Evolutionary conservation across 2,888 invertebrate genomes (phyloP).

Genomic region (Idaea biselata): DNA sequence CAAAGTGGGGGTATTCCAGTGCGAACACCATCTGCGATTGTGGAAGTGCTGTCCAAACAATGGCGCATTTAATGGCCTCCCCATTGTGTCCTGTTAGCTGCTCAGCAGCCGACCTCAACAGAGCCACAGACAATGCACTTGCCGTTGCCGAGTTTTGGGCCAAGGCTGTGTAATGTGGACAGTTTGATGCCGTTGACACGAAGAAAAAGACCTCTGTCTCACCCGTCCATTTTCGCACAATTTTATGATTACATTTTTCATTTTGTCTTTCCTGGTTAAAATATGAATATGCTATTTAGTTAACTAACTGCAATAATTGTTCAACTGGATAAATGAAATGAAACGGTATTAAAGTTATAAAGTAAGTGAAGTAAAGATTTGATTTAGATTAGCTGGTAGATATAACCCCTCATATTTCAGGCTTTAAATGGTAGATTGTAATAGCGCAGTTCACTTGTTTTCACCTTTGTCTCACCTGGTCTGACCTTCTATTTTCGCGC

Average conservation of each 20-base stretch:
- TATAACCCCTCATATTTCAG: background rate
- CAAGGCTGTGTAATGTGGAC: too few relatives aligned
- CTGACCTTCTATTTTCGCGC: background rate
- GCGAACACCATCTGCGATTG: too few relatives aligned
- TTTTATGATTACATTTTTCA: background rate
- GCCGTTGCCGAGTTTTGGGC: too few relatives aligned
- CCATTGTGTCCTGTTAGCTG: too few relatives aligned
- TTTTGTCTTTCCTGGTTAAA: background rate
- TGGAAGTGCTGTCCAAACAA: too few relatives aligned
- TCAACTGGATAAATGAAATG: slow-evolving; percentile 9
- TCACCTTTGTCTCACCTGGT: background rate
- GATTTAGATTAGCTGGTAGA: background rate
- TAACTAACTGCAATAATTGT: slow-evolving; percentile 10
- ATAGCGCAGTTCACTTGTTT: background rate
- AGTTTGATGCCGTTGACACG: too few relatives aligned
- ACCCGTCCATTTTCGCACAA: background rate
- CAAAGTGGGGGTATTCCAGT: too few relatives aligned
- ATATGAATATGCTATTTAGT: background rate
- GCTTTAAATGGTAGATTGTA: background rate
- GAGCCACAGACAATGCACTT: too few relatives aligned
- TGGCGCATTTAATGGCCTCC: too few relatives aligned
- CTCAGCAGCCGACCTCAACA: too few relatives aligned
- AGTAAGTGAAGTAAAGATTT: slow-evolving; percentile 1
- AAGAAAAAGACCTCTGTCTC: too few relatives aligned
- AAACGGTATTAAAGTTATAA: background rate